A percentile compares a stretch with the other conserved stretches of the same genome.
Conservation (phyloP, 1,140 invertebrate species). For the Papilio glaucus region DNA sequence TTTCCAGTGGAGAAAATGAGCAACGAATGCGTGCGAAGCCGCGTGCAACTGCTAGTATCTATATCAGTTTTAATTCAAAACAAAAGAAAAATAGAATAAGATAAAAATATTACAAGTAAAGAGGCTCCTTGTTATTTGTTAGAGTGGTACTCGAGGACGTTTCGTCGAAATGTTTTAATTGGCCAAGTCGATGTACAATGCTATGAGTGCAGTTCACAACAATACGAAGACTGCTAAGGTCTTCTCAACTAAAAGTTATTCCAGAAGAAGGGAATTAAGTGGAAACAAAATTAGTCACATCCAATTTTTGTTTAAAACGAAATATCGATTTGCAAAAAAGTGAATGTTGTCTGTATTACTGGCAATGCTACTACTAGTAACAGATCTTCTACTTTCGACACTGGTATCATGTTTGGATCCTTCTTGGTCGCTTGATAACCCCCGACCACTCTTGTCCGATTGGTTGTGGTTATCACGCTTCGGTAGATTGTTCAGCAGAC, state of each 20-base stretch:
- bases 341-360: no score
- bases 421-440: no score
- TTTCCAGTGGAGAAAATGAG: no score
- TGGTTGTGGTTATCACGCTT: no score
- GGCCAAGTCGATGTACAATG: not conserved
- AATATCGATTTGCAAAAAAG: no score
- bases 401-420: no score
- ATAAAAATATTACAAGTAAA: not conserved
- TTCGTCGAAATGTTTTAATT: conserved; percentile 11
- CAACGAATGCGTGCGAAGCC: no score
- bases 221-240: not conserved
- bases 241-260: not conserved
- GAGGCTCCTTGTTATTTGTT: not conserved
- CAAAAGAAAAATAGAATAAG: not conserved
- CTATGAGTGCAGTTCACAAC: not conserved
- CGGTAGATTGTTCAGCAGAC: no score
- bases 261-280: not conserved
- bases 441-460: no score
- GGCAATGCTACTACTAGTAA: no score
- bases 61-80: not conserved
- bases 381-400: no score
- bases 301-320: not conserved
- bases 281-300: not conserved
- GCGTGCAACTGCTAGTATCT: no score
- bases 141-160: not conserved